Conservation (phyloP, 2,113 vertebrate genomes). For the Carassius carassius region DNA sequence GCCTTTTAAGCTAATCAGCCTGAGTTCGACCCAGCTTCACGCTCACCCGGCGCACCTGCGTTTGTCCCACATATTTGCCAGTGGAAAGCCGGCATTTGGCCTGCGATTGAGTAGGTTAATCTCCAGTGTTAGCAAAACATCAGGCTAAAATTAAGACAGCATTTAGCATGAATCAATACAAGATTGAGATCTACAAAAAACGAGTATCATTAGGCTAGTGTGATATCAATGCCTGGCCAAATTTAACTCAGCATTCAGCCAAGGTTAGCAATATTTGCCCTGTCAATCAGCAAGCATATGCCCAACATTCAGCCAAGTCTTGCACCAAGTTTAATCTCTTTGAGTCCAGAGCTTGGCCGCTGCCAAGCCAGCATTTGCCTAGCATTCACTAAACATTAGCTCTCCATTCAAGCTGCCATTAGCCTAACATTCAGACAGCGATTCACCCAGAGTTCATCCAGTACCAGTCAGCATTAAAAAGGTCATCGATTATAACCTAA, state of each 20-base stretch:
- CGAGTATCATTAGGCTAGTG: slow-evolving; percentile 19
- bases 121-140: slow-evolving; percentile 9
- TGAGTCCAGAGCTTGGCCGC: neutral
- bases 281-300: neutral
- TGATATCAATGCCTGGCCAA: neutral
- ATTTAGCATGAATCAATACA: slow-evolving; percentile 21
- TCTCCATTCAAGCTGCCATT: neutral
- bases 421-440: neutral
- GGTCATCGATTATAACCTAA: slow-evolving; percentile 43
- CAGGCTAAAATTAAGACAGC: slow-evolving; percentile 12
- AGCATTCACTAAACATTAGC: slow-evolving; percentile 17
- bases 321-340: slow-evolving; percentile 6
- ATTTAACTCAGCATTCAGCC: slow-evolving; percentile 11
- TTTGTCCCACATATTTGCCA: neutral
- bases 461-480: slow-evolving; percentile 27
- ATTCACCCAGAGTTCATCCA: slow-evolving; percentile 12
- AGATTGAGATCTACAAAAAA: neutral
- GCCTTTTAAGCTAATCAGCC: slow-evolving; percentile 27
- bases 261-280: neutral
- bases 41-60: neutral
- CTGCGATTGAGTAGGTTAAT: slow-evolving; percentile 14
- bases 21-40: slow-evolving; percentile 1
- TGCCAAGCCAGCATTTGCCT: slow-evolving; percentile 3
- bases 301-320: slow-evolving; percentile 25
- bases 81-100: slow-evolving; percentile 3